Evolutionary conservation across 2,113 vertebrate species (phyloP).

Genomic region (Euleptes europaea): DNA sequence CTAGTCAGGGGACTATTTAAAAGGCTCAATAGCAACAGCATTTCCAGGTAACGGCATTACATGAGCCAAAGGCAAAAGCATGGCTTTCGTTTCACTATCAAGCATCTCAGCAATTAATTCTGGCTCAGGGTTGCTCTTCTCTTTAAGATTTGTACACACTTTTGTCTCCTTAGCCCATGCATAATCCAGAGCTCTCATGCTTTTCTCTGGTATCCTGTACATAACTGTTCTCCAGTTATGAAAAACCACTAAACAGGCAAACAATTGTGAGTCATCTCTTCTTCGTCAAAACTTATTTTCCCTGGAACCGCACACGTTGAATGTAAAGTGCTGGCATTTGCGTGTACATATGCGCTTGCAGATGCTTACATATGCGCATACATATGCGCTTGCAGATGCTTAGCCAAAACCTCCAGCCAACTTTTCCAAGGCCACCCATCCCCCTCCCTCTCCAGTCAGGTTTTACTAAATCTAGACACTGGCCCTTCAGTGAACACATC

Average conservation of each 20-base stretch:
- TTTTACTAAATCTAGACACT: not conserved
- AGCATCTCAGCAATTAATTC: slow-evolving; percentile 18
- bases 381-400: not conserved
- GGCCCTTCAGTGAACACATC: not conserved
- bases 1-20: not conserved
- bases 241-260: not conserved
- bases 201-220: slow-evolving; percentile 23
- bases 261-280: not conserved
- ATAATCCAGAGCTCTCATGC: not conserved
- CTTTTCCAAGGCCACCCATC: not conserved
- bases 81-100: not conserved
- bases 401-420: not conserved
- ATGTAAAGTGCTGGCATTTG: slow-evolving; percentile 1
- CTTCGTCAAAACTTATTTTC: slow-evolving; percentile 46
- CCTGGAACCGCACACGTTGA: slow-evolving; percentile 46
- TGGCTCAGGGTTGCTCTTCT: slow-evolving; percentile 1
- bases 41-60: not conserved
- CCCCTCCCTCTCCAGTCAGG: not conserved
- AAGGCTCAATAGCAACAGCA: not conserved
- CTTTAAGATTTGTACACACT: not conserved
- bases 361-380: not conserved
- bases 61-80: not conserved
- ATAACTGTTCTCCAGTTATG: slow-evolving; percentile 34
- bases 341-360: not conserved
- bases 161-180: not conserved